Evolutionary conservation across 2,888 invertebrate species (phyloP), one percentile per base, ranked within the genome.

Genomic region (Drosophila mayaguana): DNA sequence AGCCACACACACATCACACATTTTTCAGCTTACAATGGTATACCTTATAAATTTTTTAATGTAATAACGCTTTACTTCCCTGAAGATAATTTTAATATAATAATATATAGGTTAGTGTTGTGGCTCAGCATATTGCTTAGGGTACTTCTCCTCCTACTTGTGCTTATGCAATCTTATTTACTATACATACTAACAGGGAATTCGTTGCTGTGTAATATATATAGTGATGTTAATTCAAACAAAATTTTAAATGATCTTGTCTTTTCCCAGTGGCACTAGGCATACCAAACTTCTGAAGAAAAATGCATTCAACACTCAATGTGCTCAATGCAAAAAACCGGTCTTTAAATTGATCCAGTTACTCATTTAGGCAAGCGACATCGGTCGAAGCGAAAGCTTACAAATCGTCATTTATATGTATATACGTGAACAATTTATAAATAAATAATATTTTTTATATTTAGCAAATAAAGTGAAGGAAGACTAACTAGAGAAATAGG

Each of bases 351-450:
- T 57, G 18, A 25, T 28, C 25, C 32, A 63, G 14, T 63, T 63
- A 46, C 14, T 63, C 32, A 63, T 59, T 22, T 40, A 34, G 36
- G 38, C 46, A 63, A 63, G 18, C 25, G 12, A 45, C 43, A 55
- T 25, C 18, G 36, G 16, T 16, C 16, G 43, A 56, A 56, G 25
- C 6, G 36, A 62, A 43, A 25, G 25, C 57, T 6, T 20, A 28
- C 28, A 28, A 46, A 28, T 46, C 14, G 3, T 7, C 20, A 2
- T 36, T 12, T 45, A 36, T 48, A 46, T 20, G 20, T 12, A 46
- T 20, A 20, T 12, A 42, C 42, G 3, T 28, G 36, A 8, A 25
- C 18, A 18, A 4, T 28, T 54, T 40, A 42, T 42, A 7, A 22
- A 50, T 20, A 54, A 25, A n/a, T n/a, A 12, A 22, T 38, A 28